These are phyloP conservation scores for Maniola hyperantus DNA, from an alignment of 2,888 invertebrate species.

Conservation along the genomic window DNA sequence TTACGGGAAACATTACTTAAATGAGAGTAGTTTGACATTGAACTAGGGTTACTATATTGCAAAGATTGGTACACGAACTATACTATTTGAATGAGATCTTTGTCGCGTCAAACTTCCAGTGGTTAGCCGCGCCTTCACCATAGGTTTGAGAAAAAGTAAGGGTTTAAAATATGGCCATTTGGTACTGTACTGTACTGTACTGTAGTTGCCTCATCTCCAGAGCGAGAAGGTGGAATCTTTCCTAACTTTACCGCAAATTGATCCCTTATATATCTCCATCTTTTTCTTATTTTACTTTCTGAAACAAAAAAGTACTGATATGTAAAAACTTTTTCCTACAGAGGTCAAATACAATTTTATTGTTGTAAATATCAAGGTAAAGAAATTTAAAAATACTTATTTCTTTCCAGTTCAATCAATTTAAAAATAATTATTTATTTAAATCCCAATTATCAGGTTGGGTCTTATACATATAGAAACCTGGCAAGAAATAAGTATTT, in stretches of 20 bases:
- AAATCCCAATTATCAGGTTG: conserved; percentile 4
- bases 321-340: conserved; percentile 4
- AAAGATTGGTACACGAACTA: conserved; percentile 6
- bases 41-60: conserved; percentile 1
- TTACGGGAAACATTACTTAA: conserved; percentile 9
- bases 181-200: too few species aligned
- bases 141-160: conserved; percentile 5
- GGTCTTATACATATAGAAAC: conserved; percentile 5
- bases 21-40: conserved; percentile 6
- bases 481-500: conserved; percentile 7
- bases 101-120: conserved; percentile 1
- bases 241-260: conserved; percentile 1
- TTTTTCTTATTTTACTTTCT: conserved; percentile 7
- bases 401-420: conserved; percentile 7
- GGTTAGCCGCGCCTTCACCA: conserved; percentile 1
- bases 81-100: not conserved
- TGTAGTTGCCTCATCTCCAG: conserved; percentile 6
- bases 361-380: conserved; percentile 1
- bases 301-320: conserved; percentile 4
- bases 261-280: conserved; percentile 1
- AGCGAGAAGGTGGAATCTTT: not conserved
- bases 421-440: conserved; percentile 6
- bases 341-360: conserved; percentile 6
- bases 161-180: conserved; percentile 4
- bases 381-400: conserved; percentile 3